A percentile compares a stretch with the other conserved stretches of the same genome.
These are phyloP conservation scores for Python bivittatus DNA, from an alignment of 2,113 vertebrate genomes.

Conservation along the genomic window DNA sequence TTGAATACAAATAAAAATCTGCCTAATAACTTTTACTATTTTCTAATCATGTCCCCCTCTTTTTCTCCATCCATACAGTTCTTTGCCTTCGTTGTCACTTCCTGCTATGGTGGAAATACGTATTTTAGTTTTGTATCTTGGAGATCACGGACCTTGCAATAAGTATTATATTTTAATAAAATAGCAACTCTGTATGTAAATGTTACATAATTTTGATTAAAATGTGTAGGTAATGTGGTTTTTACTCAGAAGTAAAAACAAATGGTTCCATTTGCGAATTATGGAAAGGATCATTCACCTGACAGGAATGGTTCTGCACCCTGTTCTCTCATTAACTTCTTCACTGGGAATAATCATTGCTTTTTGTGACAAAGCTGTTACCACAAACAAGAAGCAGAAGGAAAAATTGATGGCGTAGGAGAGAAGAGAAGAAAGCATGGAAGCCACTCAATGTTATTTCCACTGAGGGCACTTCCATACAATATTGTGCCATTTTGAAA, in stretches of 20 bases:
- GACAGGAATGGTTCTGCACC: background rate
- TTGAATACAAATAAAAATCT: background rate
- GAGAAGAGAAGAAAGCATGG: background rate
- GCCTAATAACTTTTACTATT: background rate
- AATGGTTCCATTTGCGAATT: background rate
- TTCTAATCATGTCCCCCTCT: constrained; percentile 32
- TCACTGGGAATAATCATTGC: background rate
- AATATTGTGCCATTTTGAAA: background rate
- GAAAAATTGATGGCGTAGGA: constrained; percentile 41
- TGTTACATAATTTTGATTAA: constrained; percentile 49
- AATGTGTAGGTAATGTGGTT: background rate
- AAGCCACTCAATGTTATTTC: background rate
- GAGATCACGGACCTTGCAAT: constrained; percentile 77
- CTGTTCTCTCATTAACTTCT: background rate
- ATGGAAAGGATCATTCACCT: background rate
- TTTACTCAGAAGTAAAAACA: background rate
- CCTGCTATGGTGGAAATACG: constrained; percentile 85
- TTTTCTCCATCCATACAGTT: constrained; percentile 74
- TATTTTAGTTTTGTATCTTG: constrained; percentile 87
- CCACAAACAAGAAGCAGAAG: constrained; percentile 8
- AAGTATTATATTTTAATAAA: constrained; percentile 40
- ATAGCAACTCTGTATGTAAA: constrained; percentile 39
- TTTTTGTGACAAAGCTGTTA: background rate
- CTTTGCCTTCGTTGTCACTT: constrained; percentile 87
- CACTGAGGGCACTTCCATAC: background rate